Base-by-base conservation (phyloP, 2,113 vertebrate genomes). In the Mola mola region DNA sequence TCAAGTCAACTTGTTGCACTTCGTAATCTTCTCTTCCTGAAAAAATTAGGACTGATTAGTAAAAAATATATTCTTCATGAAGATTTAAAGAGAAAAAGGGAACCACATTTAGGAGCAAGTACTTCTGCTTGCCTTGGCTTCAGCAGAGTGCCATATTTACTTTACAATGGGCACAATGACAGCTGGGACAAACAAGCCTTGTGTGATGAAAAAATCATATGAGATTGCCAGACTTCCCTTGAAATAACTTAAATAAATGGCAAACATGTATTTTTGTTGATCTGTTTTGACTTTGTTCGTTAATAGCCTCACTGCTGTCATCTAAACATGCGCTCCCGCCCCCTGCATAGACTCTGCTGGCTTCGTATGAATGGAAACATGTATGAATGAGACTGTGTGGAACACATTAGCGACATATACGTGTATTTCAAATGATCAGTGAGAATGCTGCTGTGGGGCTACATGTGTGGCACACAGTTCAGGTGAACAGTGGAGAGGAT, bases 361-460 rank as follows among this genome's bases (percentile, higher is more conserved):
- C 16, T 48, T 66, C 46, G 73, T 60, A 71, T 79, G 77, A 73
- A 87, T 81, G 77, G 53, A 24, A 72, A 73, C 72, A 87, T 12
- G 16, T 34, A 81, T 75, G 79, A 64, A 82, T 67, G 76, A 66
- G 20, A 76, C 56, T 12, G 43, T 59, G 64, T 70, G 68, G 56
- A 66, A 84, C 73, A 75, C 31, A 36, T 70, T 60, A 66, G 57
- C 37, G 43, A 79, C 77, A 79, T 57, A 64, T 51, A 69, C 49
- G 83, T 72, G 66, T 71, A 58, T 61, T 78, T 79, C 53, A 37
- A 66, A 71, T 81, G 76, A 79, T 53, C 43, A 51, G 72, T 72
- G 76, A 82, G 19, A 67, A 79, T 79, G 81, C 68, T 60, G 17
- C 31, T 24, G 64, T 51, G 55, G 60, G 13, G 12, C 70, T 53